Evolutionary conservation across 2,888 invertebrate species (phyloP).

Genomic region (Cryptosula pallasiana): DNA sequence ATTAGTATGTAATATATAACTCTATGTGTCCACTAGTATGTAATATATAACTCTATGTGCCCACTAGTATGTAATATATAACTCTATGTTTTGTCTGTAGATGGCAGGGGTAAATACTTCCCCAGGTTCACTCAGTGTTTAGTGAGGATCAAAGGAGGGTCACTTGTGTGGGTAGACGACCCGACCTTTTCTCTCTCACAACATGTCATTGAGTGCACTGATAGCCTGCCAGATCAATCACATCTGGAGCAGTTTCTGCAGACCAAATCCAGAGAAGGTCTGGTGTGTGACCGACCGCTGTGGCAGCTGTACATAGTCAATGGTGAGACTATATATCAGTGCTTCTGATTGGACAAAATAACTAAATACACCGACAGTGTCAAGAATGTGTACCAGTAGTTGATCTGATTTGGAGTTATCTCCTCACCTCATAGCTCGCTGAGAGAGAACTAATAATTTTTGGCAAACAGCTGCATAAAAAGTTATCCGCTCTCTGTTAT

Average conservation of each 20-base stretch:
- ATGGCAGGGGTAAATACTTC: neutral
- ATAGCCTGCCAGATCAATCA: neutral
- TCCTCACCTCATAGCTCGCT: no score
- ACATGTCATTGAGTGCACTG: neutral
- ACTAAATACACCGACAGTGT: no score
- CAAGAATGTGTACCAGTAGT: no score
- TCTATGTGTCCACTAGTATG: neutral
- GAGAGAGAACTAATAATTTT: no score
- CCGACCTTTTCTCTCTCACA: neutral
- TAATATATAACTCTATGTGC: neutral
- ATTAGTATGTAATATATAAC: neutral
- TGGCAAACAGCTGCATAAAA: no score
- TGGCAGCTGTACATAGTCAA: neutral
- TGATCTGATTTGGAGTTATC: no score
- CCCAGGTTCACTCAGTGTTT: constrained; percentile 4
- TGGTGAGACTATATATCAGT: no score
- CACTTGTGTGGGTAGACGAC: constrained; percentile 18
- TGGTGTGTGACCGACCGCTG: neutral
- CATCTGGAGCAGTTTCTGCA: neutral
- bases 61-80: neutral
- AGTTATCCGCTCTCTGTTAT: no score
- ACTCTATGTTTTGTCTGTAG: neutral
- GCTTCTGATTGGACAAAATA: no score
- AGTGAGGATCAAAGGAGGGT: neutral
- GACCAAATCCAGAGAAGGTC: neutral